Base-by-base conservation (phyloP, 2,113 vertebrate species). In the Ranitomeya variabilis region DNA sequence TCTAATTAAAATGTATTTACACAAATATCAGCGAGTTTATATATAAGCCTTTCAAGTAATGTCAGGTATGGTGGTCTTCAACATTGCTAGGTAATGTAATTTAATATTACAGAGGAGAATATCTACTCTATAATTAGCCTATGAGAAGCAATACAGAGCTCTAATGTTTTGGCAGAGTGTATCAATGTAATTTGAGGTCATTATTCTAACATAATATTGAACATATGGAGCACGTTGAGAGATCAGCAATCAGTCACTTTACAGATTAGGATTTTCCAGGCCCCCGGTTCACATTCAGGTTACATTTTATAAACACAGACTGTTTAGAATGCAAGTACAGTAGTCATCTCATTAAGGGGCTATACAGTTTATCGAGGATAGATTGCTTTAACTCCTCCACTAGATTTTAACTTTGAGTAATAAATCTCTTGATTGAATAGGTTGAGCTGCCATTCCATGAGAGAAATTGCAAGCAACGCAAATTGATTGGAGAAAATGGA, bases 201-300 rank as follows among this genome's bases (percentile, higher is more conserved):
- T 87, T 87, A 81, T 77, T 87, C 73, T 80, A 81, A 80, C 67
- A 51, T 88, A 88, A 88, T 88, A 88, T 82, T 88, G 79, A 88
- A 88, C 86, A 88, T 82, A 88, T 88, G 86, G 86, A 71, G 59
- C 54, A 82, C 19, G 86, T 82, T 88, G 86, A 88, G 67, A 82
- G 66, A 88, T 88, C 52, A 71, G 86, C 67, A 88, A 82, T 88
- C 86, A 82, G 86, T 88, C 86, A 88, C 73, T 82, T 82, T 88
- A 81, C 86, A 88, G 86, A 88, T 83, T 88, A 82, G 86, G 79
- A 26, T 82, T 88, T 88, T 88, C 62, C 86, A 55, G 19, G 23
- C 78, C 69, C 84, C 86, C 31, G 19, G 86, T 82, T 88, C 86
- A 88, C 79, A 88, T 88, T 71, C 31, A 69, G 79, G 86, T 88